Percentiles rank a stretch among this genome's conserved stretches.
These are phyloP conservation scores for Tachysurus fulvidraco DNA, from an alignment of 2,113 vertebrate genomes.

Conservation along the genomic window DNA sequence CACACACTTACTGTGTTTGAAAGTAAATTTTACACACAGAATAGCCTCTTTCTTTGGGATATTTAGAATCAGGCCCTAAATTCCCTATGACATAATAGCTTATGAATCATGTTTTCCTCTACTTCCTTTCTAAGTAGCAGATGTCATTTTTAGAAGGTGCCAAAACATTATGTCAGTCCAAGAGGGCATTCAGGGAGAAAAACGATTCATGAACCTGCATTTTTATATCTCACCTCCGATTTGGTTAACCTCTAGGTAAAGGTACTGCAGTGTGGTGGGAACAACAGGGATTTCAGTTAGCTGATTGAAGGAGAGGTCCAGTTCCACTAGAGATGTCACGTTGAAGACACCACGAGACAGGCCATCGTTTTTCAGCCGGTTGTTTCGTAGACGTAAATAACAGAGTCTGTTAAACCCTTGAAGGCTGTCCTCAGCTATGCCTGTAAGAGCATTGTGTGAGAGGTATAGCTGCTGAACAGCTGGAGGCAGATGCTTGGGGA, in stretches of 20 bases:
- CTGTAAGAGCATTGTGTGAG: conserved; percentile 67
- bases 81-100: conserved; percentile 10
- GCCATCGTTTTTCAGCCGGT: conserved; percentile 58
- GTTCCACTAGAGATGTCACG: conserved; percentile 71
- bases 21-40: not conserved
- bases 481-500: conserved; percentile 68
- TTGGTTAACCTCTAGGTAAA: conserved; percentile 75
- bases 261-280: conserved; percentile 70
- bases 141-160: not conserved
- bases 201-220: not conserved
- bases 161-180: conserved; percentile 11
- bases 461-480: conserved; percentile 75
- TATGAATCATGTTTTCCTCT: not conserved
- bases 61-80: not conserved
- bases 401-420: conserved; percentile 59
- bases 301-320: conserved; percentile 77
- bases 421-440: conserved; percentile 63
- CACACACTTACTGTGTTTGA: not conserved
- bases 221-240: conserved; percentile 67
- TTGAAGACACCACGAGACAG: conserved; percentile 65
- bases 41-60: not conserved
- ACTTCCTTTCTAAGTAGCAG: not conserved
- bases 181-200: not conserved
- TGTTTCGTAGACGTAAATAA: conserved; percentile 70
- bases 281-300: conserved; percentile 67